A percentile compares a stretch with the other conserved stretches of the same genome.
These are phyloP conservation scores for Epizoanthus rinbou DNA, from an alignment of 92 coral and sea anemone species.

Conservation along the genomic window DNA sequence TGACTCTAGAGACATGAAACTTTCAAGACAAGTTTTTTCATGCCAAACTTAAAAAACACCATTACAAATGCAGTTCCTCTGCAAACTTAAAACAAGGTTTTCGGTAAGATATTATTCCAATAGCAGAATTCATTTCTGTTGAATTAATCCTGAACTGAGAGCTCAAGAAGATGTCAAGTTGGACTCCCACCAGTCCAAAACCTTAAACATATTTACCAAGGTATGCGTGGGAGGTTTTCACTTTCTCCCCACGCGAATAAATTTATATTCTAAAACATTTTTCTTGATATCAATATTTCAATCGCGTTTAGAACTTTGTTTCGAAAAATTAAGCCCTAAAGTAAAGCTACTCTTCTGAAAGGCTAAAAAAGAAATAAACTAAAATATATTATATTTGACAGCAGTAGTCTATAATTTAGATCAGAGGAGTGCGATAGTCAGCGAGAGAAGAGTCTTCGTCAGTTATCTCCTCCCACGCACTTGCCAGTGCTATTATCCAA, in stretches of 20 bases:
- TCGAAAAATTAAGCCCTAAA: background rate
- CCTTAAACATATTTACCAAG: slow-evolving; percentile 43
- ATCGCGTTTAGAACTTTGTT: background rate
- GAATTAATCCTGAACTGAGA: too few relatives aligned
- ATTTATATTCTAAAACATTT: slow-evolving; percentile 37
- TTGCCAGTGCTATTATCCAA: slow-evolving; percentile 28
- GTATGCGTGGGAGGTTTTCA: slow-evolving; percentile 35
- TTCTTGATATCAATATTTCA: slow-evolving; percentile 22
- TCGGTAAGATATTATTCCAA: slow-evolving; percentile 15
- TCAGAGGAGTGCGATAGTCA: slow-evolving; percentile 19
- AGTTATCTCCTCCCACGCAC: slow-evolving; percentile 36
- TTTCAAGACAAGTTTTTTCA: background rate
- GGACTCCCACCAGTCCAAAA: slow-evolving; percentile 37
- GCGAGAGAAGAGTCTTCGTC: slow-evolving; percentile 1
- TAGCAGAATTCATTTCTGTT: slow-evolving; percentile 7
- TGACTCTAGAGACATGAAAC: slow-evolving; percentile 13
- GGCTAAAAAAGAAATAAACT: background rate
- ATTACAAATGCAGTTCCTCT: background rate
- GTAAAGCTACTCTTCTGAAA: background rate
- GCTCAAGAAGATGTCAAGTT: slow-evolving; percentile 18
- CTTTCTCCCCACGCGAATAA: slow-evolving; percentile 43
- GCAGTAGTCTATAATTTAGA: background rate
- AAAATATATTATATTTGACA: background rate
- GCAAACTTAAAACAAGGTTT: slow-evolving; percentile 8
- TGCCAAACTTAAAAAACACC: slow-evolving; percentile 7